Evolutionary conservation across 2,888 invertebrate species (phyloP).

Genomic region (Mimachlamys varia): DNA sequence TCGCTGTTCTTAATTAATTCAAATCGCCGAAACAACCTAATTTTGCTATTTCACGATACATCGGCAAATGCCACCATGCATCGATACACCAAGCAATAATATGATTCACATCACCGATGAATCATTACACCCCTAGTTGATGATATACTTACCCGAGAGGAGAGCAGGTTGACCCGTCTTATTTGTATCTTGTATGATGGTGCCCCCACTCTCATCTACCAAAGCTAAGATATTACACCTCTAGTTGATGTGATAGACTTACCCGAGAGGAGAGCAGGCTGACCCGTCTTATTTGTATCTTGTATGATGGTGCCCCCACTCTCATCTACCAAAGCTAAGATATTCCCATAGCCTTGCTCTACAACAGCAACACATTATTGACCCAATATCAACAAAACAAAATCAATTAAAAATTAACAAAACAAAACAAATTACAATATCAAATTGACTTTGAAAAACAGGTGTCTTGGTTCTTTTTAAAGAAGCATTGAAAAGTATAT

Average conservation of each 20-base stretch:
- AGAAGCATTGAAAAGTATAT: too few species aligned
- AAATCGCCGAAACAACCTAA: too few species aligned
- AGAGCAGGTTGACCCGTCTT: constrained; percentile 65
- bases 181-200: constrained; percentile 83
- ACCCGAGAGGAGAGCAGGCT: constrained; percentile 68
- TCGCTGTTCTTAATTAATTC: too few species aligned
- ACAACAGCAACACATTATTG: constrained; percentile 40
- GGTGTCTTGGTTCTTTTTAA: too few species aligned
- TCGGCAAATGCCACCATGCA: too few species aligned
- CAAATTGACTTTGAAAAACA: too few species aligned
- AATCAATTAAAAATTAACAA: too few species aligned
- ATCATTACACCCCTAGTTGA: too few species aligned
- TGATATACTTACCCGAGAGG: constrained; percentile 62
- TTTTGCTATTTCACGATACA: too few species aligned
- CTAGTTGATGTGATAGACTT: not conserved
- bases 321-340: constrained; percentile 92
- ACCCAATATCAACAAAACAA: not conserved
- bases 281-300: constrained; percentile 77
- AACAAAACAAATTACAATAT: too few species aligned
- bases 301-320: constrained; percentile 88
- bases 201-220: constrained; percentile 92
- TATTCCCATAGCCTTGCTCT: constrained; percentile 81
- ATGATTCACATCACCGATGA: too few species aligned
- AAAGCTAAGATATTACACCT: constrained; percentile 87
- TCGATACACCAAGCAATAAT: too few species aligned